phyloP scores from a whole-genome alignment of 1,140 invertebrate species.

The Druon quercuslanigerum region DNA sequence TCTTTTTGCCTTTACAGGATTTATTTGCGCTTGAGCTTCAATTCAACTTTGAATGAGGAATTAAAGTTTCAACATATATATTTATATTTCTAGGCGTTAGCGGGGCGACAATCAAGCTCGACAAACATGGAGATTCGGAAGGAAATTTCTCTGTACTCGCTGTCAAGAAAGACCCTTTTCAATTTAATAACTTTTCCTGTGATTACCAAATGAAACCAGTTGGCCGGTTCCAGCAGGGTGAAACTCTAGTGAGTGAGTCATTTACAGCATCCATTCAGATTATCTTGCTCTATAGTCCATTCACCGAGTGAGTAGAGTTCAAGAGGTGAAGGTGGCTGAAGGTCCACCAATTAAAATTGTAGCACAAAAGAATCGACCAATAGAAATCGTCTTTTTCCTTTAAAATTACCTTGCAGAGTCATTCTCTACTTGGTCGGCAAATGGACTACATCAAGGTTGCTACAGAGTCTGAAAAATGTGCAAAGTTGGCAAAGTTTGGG shows the following conservation, averaged over 20 bases:
- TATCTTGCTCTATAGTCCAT: not conserved
- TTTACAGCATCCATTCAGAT: constrained; percentile 50
- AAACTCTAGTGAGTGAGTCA: constrained; percentile 85
- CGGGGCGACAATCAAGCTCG: constrained; percentile 92
- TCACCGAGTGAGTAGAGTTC: too few relatives aligned
- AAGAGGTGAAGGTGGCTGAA: too few relatives aligned
- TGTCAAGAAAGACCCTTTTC: constrained; percentile 77
- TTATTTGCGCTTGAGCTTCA: too few relatives aligned
- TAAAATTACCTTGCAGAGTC: too few relatives aligned
- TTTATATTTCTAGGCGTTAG: constrained; percentile 85
- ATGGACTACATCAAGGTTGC: too few relatives aligned
- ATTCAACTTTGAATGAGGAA: constrained; percentile 13
- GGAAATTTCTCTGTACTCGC: constrained; percentile 97
- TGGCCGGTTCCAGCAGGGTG: constrained; percentile 85
- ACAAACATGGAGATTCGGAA: constrained; percentile 95
- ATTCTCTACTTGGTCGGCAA: too few relatives aligned
- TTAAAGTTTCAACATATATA: constrained; percentile 3
- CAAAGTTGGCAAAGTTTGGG: too few relatives aligned
- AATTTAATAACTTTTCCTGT: constrained; percentile 80
- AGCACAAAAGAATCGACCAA: too few relatives aligned
- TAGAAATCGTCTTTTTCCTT: too few relatives aligned
- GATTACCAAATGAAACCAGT: constrained; percentile 87
- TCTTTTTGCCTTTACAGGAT: too few relatives aligned
- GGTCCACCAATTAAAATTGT: too few relatives aligned
- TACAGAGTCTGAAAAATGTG: too few relatives aligned